phyloP scores from a whole-genome alignment of 1,140 invertebrate species.

The Uloborus diversus region DNA sequence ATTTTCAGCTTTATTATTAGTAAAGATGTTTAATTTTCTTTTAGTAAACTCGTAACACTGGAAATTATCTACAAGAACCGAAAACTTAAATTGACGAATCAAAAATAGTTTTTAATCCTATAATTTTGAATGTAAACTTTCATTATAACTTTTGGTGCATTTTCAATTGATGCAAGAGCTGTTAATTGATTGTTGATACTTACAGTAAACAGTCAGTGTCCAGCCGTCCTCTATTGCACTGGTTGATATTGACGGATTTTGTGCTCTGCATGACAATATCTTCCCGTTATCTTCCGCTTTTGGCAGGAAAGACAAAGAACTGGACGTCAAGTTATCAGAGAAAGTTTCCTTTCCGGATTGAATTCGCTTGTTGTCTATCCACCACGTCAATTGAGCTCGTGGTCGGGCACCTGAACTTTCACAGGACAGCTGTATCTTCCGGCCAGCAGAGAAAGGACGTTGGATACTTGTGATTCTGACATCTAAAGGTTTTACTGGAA shows the following conservation, averaged over 20 bases:
- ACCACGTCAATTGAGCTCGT: conserved; percentile 61
- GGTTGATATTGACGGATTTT: conserved; percentile 74
- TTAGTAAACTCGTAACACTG: no score
- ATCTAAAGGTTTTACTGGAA: conserved; percentile 73
- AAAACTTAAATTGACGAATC: no score
- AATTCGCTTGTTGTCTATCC: conserved; percentile 58
- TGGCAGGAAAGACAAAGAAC: conserved; percentile 65
- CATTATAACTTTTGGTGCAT: no score
- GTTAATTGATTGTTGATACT: conserved; percentile 62
- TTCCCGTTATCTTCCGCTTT: conserved; percentile 81
- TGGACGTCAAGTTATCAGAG: conserved; percentile 58
- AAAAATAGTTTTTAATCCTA: no score
- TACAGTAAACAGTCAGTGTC: conserved; percentile 87
- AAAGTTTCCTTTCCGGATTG: conserved; percentile 53
- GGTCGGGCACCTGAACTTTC: conserved; percentile 59
- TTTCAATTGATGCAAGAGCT: neutral
- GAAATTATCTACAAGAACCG: no score
- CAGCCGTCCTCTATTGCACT: conserved; percentile 80
- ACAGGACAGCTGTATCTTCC: conserved; percentile 59
- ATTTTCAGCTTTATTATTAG: no score
- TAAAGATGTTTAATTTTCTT: no score
- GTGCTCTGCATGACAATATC: conserved; percentile 81
- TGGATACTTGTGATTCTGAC: conserved; percentile 72
- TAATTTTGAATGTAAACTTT: no score
- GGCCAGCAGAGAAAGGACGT: conserved; percentile 58